These are phyloP conservation scores for Dromococcyx pavoninus DNA, from an alignment of 2,797 vertebrate species.

Conservation along the genomic window DNA sequence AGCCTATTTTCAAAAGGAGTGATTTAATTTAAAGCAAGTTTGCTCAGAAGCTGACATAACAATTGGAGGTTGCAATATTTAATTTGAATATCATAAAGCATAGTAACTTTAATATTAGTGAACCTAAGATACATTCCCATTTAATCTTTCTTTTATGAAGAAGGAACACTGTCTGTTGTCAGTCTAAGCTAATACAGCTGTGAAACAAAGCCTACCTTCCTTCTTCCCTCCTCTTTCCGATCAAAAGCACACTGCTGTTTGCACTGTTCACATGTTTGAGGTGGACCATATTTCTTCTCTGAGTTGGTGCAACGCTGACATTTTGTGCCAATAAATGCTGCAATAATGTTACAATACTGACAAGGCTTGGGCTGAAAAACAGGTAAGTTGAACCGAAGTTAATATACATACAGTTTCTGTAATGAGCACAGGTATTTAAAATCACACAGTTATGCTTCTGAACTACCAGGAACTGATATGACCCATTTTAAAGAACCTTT, in stretches of 20 bases:
- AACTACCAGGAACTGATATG: neutral
- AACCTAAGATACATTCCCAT: neutral
- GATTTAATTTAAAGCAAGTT: neutral
- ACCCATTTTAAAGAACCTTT: neutral
- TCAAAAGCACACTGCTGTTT: constrained; percentile 98
- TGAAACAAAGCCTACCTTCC: constrained; percentile 82
- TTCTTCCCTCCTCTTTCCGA: constrained; percentile 94
- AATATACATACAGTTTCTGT: neutral
- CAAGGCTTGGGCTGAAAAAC: constrained; percentile 93
- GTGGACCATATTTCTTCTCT: constrained; percentile 97
- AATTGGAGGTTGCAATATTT: neutral
- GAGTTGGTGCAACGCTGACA: constrained; percentile 99
- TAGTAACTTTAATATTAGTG: neutral
- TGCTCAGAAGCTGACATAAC: neutral
- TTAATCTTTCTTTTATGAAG: neutral
- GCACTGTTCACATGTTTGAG: constrained; percentile 97
- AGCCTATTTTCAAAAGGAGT: neutral
- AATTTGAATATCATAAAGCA: neutral
- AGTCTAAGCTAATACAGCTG: neutral
- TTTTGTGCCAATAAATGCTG: constrained; percentile 98
- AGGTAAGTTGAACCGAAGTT: neutral
- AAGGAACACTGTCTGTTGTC: neutral
- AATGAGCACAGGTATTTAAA: neutral
- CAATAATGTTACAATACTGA: constrained; percentile 99
- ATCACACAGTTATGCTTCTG: neutral